These are phyloP conservation scores for Hiodon tergisus DNA, from an alignment of 2,113 vertebrate genomes.

Conservation along the genomic window DNA sequence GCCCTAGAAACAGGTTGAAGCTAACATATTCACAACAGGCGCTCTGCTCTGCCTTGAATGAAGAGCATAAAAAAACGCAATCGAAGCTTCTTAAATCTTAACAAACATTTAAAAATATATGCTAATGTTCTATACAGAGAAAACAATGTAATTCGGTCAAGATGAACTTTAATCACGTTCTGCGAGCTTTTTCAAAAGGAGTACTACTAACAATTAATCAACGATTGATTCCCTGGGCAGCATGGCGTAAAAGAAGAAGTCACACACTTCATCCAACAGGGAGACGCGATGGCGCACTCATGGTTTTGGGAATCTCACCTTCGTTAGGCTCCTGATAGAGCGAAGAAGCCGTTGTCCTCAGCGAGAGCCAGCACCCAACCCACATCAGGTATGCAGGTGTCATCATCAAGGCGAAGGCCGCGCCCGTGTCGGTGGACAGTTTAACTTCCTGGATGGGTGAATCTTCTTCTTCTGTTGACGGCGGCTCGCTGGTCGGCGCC, in stretches of 20 bases:
- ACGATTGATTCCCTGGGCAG: no score
- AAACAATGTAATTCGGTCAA: no score
- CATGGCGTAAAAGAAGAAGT: no score
- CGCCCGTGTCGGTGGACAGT: background rate
- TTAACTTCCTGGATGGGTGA: slow-evolving; percentile 37
- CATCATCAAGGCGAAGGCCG: slow-evolving; percentile 48
- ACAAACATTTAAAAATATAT: background rate
- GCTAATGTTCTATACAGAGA: background rate
- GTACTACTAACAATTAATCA: no score
- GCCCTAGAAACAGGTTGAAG: slow-evolving; percentile 21
- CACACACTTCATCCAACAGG: no score
- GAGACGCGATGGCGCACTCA: no score
- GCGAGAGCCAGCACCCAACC: slow-evolving; percentile 46
- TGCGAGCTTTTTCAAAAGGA: no score
- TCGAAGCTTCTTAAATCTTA: background rate
- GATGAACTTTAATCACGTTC: no score
- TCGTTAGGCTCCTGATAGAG: slow-evolving; percentile 40
- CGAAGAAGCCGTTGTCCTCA: slow-evolving; percentile 39
- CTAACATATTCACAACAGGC: background rate
- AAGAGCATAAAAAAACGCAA: background rate
- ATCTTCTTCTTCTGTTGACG: slow-evolving; percentile 38
- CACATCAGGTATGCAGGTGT: slow-evolving; percentile 38
- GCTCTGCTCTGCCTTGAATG: slow-evolving; percentile 10
- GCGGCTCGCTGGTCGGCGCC: slow-evolving; percentile 41
- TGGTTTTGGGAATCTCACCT: slow-evolving; percentile 38